phyloP scores from a whole-genome alignment of 2,797 vertebrate species.

The Stomatorhinus walkeri region DNA sequence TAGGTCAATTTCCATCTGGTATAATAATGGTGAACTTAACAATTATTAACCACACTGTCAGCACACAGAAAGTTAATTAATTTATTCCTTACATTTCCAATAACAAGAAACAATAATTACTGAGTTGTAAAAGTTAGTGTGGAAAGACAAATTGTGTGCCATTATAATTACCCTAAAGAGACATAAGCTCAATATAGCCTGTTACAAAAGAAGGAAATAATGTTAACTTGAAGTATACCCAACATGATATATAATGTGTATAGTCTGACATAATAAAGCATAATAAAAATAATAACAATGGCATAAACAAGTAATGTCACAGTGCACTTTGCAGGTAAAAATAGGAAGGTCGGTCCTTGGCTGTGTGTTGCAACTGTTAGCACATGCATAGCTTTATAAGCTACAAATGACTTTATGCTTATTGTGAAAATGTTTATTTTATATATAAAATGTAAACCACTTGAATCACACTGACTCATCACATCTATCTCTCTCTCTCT shows the following conservation, averaged over 20 bases:
- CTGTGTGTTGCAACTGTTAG: neutral
- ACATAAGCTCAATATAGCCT: too few relatives aligned
- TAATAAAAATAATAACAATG: neutral
- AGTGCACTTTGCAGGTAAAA: neutral
- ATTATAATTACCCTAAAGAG: neutral
- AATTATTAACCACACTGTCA: neutral
- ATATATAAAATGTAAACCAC: neutral
- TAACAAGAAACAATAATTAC: neutral
- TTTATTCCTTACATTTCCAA: neutral
- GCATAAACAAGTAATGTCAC: too few relatives aligned
- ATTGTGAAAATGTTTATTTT: neutral
- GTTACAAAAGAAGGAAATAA: neutral
- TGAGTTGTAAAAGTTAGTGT: neutral
- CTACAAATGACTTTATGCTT: neutral
- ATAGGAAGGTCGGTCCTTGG: neutral
- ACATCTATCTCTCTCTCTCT: too few relatives aligned
- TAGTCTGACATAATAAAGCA: neutral
- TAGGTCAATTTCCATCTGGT: neutral
- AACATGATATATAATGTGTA: neutral
- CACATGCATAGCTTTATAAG: neutral
- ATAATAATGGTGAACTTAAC: neutral
- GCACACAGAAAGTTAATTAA: neutral
- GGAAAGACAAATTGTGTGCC: neutral
- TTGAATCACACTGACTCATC: neutral
- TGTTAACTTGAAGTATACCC: neutral